These are phyloP conservation scores for Sycobia sp. DNA, from an alignment of 1,140 invertebrate genomes.

Conservation along the genomic window DNA sequence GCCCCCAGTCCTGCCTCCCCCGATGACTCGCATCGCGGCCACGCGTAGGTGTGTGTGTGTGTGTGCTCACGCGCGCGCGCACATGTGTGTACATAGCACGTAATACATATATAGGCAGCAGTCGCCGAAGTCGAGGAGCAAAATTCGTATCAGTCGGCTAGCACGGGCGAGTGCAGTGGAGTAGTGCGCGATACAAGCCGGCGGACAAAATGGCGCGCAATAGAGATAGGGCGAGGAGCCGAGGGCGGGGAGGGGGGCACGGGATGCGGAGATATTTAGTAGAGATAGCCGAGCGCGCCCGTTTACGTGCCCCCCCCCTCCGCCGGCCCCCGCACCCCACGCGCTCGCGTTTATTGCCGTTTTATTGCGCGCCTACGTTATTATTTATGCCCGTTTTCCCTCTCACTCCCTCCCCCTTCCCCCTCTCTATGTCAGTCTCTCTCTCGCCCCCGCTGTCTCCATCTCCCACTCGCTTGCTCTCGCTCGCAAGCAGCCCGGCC, in stretches of 20 bases:
- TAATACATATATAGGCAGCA: background rate
- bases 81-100: no score
- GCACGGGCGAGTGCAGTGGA: background rate
- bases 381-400: slow-evolving; percentile 21
- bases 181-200: background rate
- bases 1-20: background rate
- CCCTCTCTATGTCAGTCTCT: no score
- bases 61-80: background rate
- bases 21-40: no score
- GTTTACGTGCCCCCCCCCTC: background rate
- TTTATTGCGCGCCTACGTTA: slow-evolving; percentile 26
- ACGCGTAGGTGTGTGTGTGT: no score
- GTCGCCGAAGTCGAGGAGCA: slow-evolving; percentile 17
- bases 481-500: background rate
- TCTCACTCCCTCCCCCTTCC: no score
- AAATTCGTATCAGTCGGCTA: slow-evolving; percentile 27
- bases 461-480: no score
- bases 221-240: slow-evolving; percentile 10
- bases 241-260: background rate
- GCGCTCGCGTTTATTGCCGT: slow-evolving; percentile 9
- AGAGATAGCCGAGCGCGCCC: slow-evolving; percentile 8
- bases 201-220: background rate
- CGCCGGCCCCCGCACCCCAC: background rate
- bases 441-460: no score
- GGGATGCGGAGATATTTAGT: slow-evolving; percentile 1